A percentile compares a stretch with the other conserved stretches of the same genome.
These are phyloP conservation scores for Apistogramma diplotaenia DNA, from an alignment of 2,113 vertebrate species.

Conservation along the genomic window DNA sequence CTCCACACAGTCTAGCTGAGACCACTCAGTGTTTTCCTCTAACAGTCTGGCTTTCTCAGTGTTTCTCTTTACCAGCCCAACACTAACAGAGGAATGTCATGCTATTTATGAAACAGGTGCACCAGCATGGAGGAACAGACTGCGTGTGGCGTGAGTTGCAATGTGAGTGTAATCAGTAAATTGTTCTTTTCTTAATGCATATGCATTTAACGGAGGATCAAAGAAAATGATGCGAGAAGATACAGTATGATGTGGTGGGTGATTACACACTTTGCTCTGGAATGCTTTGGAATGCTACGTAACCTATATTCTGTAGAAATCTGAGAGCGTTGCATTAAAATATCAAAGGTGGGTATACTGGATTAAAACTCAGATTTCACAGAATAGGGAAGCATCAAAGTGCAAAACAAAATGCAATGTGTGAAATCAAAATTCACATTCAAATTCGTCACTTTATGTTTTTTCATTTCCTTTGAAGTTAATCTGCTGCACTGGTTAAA, in stretches of 20 bases:
- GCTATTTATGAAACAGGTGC: background rate
- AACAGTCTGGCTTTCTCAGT: background rate
- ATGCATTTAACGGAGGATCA: slow-evolving; percentile 15
- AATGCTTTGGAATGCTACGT: background rate
- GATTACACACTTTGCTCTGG: slow-evolving; percentile 5
- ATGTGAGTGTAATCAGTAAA: slow-evolving; percentile 9
- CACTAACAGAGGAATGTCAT: background rate
- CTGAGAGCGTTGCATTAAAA: background rate
- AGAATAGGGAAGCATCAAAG: background rate
- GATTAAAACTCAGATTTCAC: background rate
- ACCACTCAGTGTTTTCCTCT: slow-evolving; percentile 1
- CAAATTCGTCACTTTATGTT: too few species aligned
- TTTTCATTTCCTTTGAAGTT: too few species aligned
- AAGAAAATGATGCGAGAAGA: background rate
- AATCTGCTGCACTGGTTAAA: background rate
- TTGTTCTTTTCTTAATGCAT: slow-evolving; percentile 19
- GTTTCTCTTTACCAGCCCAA: background rate
- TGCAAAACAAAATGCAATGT: background rate
- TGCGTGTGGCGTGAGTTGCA: background rate
- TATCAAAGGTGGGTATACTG: background rate
- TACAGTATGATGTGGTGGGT: background rate
- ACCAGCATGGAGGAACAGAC: background rate
- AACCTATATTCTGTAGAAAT: background rate
- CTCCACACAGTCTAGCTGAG: slow-evolving; percentile 8
- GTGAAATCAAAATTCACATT: background rate